A percentile compares a stretch with the other conserved stretches of the same genome.
Conservation (phyloP, 1,140 invertebrate species). For the Neelides sp. region DNA sequence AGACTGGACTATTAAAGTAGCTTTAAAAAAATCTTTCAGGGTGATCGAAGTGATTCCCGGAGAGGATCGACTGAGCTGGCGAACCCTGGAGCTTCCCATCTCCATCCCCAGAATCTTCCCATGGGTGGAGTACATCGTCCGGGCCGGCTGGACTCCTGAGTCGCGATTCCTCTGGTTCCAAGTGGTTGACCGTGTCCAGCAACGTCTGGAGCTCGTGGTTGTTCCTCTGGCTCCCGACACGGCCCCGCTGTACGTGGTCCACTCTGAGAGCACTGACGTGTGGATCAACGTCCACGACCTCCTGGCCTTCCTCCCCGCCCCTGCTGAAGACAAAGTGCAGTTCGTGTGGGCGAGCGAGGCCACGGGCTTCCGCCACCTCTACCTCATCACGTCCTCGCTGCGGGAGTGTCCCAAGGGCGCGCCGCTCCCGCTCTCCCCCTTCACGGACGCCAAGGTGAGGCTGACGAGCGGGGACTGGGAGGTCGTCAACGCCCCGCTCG, state of each 20-base stretch:
- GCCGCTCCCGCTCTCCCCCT: conserved; percentile 9
- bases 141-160: conserved; percentile 85
- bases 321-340: conserved; percentile 39
- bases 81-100: neutral
- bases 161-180: conserved; percentile 77
- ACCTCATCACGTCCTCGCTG: conserved; percentile 48
- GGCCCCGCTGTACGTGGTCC: conserved; percentile 20
- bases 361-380: conserved; percentile 80
- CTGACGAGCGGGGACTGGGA: conserved; percentile 35
- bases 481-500: conserved; percentile 32
- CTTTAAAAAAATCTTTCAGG: too few relatives aligned
- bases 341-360: conserved; percentile 90
- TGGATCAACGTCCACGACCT: conserved; percentile 58
- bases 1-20: too few relatives aligned
- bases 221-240: conserved; percentile 32
- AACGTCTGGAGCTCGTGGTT: conserved; percentile 52
- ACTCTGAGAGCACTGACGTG: conserved; percentile 19
- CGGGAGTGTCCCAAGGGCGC: conserved; percentile 3
- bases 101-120: conserved; percentile 49
- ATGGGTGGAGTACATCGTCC: conserved; percentile 84
- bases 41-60: too few relatives aligned
- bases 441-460: conserved; percentile 27
- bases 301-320: conserved; percentile 41
- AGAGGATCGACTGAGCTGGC: too few relatives aligned
- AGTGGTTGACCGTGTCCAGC: conserved; percentile 70